phyloP scores from a whole-genome alignment of 2,888 invertebrate genomes.

The Polylopha cassiicola region DNA sequence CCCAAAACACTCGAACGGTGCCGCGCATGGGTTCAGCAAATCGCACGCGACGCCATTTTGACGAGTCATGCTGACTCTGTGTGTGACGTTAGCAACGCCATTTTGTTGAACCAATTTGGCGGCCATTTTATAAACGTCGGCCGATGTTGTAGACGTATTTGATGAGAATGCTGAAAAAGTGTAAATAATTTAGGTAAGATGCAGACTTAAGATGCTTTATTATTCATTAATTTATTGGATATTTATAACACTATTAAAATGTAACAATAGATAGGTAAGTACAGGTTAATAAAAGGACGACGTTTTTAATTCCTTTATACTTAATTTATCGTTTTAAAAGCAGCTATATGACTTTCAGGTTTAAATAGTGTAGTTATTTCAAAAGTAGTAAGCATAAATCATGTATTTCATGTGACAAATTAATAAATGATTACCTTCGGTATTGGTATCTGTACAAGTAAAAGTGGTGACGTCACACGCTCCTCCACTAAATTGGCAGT shows the following conservation, averaged over 20 bases:
- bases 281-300: too few relatives aligned
- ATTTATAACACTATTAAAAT: too few relatives aligned
- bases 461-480: constrained; percentile 38
- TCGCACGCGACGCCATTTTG: constrained; percentile 37
- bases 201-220: too few relatives aligned
- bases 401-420: too few relatives aligned
- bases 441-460: constrained; percentile 33
- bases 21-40: constrained; percentile 29
- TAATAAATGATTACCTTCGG: too few relatives aligned
- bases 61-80: constrained; percentile 3
- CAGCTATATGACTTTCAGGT: too few relatives aligned
- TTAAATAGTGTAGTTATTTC: too few relatives aligned
- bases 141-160: constrained; percentile 8
- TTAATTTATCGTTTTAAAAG: too few relatives aligned
- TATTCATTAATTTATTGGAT: too few relatives aligned
- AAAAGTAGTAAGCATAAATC: too few relatives aligned
- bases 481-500: constrained; percentile 54
- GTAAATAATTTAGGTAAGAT: not conserved
- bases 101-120: constrained; percentile 6
- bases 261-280: too few relatives aligned
- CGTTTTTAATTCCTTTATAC: too few relatives aligned
- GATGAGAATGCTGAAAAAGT: not conserved
- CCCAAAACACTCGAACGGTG: constrained; percentile 47
- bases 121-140: constrained; percentile 15
- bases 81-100: not conserved